phyloP scores from a whole-genome alignment of 30 jellyfish, hydroid and myxozoan species.

The Pseudorhiza aurosa region DNA sequence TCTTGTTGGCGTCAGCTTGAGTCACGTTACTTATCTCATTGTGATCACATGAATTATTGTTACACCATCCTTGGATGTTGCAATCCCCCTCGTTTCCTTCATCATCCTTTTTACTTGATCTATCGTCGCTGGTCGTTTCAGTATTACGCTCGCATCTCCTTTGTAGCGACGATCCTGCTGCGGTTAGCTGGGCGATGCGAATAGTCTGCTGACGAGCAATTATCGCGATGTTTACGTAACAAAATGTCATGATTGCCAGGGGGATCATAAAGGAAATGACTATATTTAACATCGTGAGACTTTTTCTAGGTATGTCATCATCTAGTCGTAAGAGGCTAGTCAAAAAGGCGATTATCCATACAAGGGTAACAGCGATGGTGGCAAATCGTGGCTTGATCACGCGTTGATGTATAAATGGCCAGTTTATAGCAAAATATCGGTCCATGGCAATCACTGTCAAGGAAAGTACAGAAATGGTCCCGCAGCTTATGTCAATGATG shows the following conservation, averaged over 20 bases:
- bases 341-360: conserved; percentile 61
- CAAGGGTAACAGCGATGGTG: conserved; percentile 23
- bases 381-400: conserved; percentile 52
- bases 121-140: conserved; percentile 14
- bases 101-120: background rate
- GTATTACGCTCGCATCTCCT: conserved; percentile 19
- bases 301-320: background rate
- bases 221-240: conserved; percentile 77
- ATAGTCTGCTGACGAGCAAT: conserved; percentile 85
- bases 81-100: background rate
- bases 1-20: background rate
- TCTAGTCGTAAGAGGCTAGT: conserved; percentile 8
- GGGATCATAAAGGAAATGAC: conserved; percentile 71
- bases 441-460: conserved; percentile 84
- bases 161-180: conserved; percentile 52
- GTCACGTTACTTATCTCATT: background rate
- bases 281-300: conserved; percentile 39
- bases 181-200: conserved; percentile 62
- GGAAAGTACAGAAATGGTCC: conserved; percentile 70
- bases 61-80: too few species aligned
- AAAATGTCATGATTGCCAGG: conserved; percentile 58
- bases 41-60: background rate
- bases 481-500: conserved; percentile 68
- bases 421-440: conserved; percentile 77
- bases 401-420: conserved; percentile 86